Base-by-base conservation (phyloP, 2,888 invertebrate species). In the Halocaridina rubra region DNA sequence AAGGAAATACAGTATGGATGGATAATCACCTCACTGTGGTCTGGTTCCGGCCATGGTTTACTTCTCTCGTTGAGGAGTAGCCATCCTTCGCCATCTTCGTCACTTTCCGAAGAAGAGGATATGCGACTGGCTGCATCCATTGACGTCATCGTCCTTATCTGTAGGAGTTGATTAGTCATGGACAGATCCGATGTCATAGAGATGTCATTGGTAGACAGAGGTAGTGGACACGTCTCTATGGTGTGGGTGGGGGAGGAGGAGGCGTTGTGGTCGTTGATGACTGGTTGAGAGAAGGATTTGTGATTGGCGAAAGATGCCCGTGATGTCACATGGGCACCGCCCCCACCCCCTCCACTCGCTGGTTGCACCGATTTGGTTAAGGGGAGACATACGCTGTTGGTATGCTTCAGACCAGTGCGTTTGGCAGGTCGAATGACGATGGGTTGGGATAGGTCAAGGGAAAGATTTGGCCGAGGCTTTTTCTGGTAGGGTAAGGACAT, bases 51-150 rank as follows among this genome's bases (percentile, higher is more conserved):
- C 84, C 84, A 84, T 2, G 84, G 80, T 30, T 84, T 84, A 29
- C 75, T 80, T 3, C 77, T 39, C 57, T 80, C 84, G 30, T 84
- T 79, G 69, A 84, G 84, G n/a, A 84, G 79, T 57, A 84, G 57
- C 84, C 84, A 84, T 24, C 80, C 84, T 59, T 84, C 84, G 19
- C 75, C 80, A 22, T 84, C 84, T 53, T 84, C 84, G 67, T 84
- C 84, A 32, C 84, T 80, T 33, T 84, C 84, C 22, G 84, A 84
- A n/a, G 84, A 84, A 27, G 84, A 84, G 30, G 84, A 84, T 33
- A 80, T 76, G 29, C 84, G 84, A 30, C 29, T 72, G 46, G 80
- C 53, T 30, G 67, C 59, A 22, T 84, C 84, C 80, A 75, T 80
- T 29, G 84, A 30, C 33, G 79, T 67, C 53, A 84, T 79, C 71